A percentile compares a stretch with the other conserved stretches of the same genome.
These are phyloP conservation scores for Ispidina lecontei DNA, from an alignment of 2,797 vertebrate species.

Conservation along the genomic window DNA sequence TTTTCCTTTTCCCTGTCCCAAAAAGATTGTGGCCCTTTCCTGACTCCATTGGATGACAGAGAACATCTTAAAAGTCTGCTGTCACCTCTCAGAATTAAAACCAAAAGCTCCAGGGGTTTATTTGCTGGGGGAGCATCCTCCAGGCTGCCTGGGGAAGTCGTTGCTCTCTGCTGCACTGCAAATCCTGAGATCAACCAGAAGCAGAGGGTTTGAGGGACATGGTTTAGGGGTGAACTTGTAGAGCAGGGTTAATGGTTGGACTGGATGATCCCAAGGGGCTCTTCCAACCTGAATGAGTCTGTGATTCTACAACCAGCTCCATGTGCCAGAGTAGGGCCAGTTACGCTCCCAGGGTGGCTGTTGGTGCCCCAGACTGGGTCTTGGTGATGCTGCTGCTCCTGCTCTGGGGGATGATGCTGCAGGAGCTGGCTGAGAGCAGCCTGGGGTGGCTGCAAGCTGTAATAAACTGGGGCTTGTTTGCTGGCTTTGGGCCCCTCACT, in stretches of 20 bases:
- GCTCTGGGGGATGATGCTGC: fast-evolving
- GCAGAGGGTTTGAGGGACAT: no score
- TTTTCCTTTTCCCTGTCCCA: not conserved
- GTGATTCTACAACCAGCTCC: fast-evolving
- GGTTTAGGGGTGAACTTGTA: no score
- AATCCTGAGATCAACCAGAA: not conserved
- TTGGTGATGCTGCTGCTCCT: fast-evolving
- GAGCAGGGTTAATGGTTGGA: no score
- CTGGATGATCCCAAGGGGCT: no score
- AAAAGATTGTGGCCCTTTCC: not conserved
- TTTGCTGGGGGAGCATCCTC: not conserved
- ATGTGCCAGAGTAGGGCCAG: fast-evolving
- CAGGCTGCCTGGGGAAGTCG: fast-evolving
- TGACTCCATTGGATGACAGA: not conserved
- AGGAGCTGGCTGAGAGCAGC: not conserved
- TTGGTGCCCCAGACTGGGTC: not conserved
- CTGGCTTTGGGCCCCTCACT: no score
- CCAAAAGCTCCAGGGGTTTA: not conserved
- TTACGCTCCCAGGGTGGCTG: fast-evolving
- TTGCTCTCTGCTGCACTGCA: fast-evolving
- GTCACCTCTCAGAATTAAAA: not conserved
- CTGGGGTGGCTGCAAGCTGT: no score
- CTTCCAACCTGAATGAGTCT: no score
- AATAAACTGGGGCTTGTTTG: not conserved
- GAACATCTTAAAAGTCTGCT: not conserved